Evolutionary conservation across 1,140 invertebrate species (phyloP), one percentile per base, ranked within the genome.

Genomic region (Drosophila subobscura): DNA sequence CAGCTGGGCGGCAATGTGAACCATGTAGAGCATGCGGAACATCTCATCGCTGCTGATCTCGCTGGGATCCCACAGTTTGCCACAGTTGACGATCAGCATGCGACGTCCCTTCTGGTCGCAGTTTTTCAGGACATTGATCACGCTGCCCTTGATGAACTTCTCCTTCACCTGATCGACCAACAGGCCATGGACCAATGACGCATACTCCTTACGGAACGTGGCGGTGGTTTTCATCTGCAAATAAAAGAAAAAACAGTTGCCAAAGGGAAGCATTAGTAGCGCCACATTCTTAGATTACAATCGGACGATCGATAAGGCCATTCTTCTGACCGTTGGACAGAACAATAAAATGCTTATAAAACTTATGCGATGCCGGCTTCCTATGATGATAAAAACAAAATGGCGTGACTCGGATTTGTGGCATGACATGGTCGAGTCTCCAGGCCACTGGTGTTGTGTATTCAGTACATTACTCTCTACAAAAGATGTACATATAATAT

Each of bases 21-120:
- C 94, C 54, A 97, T 90, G 83, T 97, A 97, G 73, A 97, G 95
- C 63, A 96, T 90, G 70, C 94, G 92, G 91, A 97, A 96, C 66
- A 97, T 88, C 72, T 96, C 94, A 80, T 97, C 96, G 6, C 95
- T 93, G 37, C 78, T 94, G 40, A 96, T 93, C 70, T 93, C 93
- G 20, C 94, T 94, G 0, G 96, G 94, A 83, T 97, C 94, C 96
- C 96, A 97, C 5, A 92, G 74, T 66, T 93, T 75, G 29, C 91
- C 91, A 6, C 81, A 83, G 59, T 92, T 91, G 2, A 92, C 91
- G 20, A 91, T 88, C 0, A 88, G 65, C 2, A 91, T 73, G 54
- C 90, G 92, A 37, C 91, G 85, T 20, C 91, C 91, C 56, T 84
- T 73, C 45, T 95, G 94, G 90, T 96, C 96, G 22, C 94, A 92